These are phyloP conservation scores for Polypedilum pembai DNA, from an alignment of 1,140 invertebrate species.

Conservation along the genomic window DNA sequence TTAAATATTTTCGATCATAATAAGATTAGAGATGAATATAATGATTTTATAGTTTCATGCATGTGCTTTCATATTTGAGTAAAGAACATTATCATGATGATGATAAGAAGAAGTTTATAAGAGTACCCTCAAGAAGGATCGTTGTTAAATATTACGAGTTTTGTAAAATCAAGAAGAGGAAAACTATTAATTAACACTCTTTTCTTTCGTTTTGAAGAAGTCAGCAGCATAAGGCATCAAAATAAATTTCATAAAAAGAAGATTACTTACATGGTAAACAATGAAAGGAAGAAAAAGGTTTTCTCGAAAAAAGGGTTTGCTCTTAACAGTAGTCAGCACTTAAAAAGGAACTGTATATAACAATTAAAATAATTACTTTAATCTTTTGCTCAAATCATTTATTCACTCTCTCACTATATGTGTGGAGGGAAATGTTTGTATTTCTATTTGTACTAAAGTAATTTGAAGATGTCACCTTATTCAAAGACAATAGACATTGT, in stretches of 20 bases:
- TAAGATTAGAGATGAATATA: not conserved
- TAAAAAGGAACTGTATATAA: not conserved
- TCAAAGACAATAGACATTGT: no score
- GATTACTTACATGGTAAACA: not conserved
- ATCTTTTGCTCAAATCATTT: conserved; percentile 21
- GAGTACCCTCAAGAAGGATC: not conserved
- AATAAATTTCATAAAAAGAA: conserved; percentile 14
- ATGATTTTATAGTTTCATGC: not conserved
- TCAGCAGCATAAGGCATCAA: not conserved
- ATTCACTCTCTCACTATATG: no score
- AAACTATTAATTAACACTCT: conserved; percentile 28
- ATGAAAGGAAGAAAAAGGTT: conserved; percentile 2
- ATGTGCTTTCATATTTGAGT: no score
- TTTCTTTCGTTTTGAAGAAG: not conserved
- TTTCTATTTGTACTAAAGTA: no score
- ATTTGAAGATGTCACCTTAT: no score
- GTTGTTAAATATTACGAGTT: not conserved
- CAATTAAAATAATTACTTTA: conserved; percentile 25
- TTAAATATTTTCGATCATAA: not conserved
- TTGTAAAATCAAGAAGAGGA: not conserved
- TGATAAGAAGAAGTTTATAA: not conserved
- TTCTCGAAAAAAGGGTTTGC: not conserved
- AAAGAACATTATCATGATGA: not conserved
- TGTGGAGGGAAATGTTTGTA: no score
- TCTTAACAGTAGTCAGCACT: not conserved